Conservation (phyloP, 2,888 invertebrate genomes). For the Phania funesta region DNA sequence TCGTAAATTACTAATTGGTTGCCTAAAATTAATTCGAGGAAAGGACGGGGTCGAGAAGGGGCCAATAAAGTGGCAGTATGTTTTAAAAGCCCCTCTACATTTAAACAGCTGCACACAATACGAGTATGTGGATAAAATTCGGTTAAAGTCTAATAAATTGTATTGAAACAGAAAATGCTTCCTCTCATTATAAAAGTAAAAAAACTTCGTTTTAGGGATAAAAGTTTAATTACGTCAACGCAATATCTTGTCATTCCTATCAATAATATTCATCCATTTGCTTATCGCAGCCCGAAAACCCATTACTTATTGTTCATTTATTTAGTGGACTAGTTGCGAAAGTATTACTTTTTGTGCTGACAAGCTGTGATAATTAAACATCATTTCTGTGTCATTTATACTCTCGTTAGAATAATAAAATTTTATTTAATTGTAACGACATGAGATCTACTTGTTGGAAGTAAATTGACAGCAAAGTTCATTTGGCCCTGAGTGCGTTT, state of each 20-base stretch:
- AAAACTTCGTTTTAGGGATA: too few relatives aligned
- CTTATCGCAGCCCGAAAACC: constrained; percentile 27
- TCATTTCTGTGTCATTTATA: constrained; percentile 7
- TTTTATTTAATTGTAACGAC: background rate
- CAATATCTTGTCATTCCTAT: constrained; percentile 12
- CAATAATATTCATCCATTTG: background rate
- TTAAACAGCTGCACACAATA: too few relatives aligned
- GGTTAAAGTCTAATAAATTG: too few relatives aligned
- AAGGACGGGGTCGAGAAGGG: too few relatives aligned
- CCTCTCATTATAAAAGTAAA: too few relatives aligned
- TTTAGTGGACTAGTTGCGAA: constrained; percentile 19
- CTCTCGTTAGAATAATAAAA: background rate
- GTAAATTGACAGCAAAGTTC: background rate
- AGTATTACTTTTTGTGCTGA: constrained; percentile 7
- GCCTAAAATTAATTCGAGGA: too few relatives aligned
- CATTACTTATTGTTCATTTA: constrained; percentile 36
- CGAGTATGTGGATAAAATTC: too few relatives aligned
- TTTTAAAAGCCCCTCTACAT: too few relatives aligned
- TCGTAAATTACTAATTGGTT: too few relatives aligned
- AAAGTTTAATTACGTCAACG: constrained; percentile 40
- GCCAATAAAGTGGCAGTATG: too few relatives aligned
- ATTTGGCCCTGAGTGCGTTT: background rate
- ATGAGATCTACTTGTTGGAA: constrained; percentile 14
- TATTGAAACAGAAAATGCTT: too few relatives aligned
- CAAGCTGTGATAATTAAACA: constrained; percentile 58